Conservation (phyloP, 92 coral and sea anemone genomes). For the Zoanthus sociatus region DNA sequence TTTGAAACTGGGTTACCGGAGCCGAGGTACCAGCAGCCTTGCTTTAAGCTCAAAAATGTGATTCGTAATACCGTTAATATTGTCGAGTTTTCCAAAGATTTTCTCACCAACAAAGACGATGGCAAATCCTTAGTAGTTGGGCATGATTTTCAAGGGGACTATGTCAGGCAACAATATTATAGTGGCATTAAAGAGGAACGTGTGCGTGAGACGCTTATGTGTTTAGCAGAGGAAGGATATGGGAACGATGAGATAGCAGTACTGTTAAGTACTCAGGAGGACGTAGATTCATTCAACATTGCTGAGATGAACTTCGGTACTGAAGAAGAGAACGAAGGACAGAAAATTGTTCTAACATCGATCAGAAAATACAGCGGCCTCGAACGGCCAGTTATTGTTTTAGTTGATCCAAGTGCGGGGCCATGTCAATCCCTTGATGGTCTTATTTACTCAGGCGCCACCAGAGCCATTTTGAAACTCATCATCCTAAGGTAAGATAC, state of each 20-base stretch:
- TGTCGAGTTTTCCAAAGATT: background rate
- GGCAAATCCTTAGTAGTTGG: background rate
- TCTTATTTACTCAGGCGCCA: conserved; percentile 21
- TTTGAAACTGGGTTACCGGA: conserved; percentile 16
- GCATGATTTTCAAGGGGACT: background rate
- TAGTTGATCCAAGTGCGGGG: conserved; percentile 11
- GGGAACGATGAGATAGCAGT: background rate
- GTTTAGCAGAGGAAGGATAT: background rate
- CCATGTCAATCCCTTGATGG: background rate
- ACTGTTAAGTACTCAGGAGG: background rate
- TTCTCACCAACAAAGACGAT: background rate
- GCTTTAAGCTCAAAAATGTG: background rate
- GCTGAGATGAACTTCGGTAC: background rate
- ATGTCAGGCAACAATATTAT: background rate
- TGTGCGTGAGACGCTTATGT: background rate
- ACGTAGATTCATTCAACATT: background rate
- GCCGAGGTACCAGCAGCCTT: background rate
- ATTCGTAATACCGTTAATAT: background rate
- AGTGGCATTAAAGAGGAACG: background rate
- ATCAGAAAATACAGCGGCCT: conserved; percentile 46
- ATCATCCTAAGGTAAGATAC: background rate
- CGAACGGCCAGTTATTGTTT: conserved; percentile 19
- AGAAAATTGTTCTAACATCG: conserved; percentile 32
- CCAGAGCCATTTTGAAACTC: conserved; percentile 42
- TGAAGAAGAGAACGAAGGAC: conserved; percentile 12